These are phyloP conservation scores for Halcyon smyrnensis DNA, from an alignment of 2,797 vertebrate genomes.

Conservation along the genomic window DNA sequence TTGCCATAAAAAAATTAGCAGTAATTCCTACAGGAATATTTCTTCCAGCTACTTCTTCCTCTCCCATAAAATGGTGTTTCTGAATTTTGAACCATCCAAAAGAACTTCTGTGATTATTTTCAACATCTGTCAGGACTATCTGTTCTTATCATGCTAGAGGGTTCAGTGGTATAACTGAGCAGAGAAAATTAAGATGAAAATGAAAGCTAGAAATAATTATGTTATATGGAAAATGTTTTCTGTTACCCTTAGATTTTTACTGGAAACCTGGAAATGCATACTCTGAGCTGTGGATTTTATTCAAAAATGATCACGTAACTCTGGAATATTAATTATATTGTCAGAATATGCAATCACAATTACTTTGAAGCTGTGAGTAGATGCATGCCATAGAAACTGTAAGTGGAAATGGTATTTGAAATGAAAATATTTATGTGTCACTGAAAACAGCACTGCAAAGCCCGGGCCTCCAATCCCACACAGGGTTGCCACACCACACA, in stretches of 20 bases:
- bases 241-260: background rate
- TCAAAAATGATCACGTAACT: background rate
- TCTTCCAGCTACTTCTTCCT: background rate
- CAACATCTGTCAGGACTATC: background rate
- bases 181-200: background rate
- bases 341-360: background rate
- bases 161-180: background rate
- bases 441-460: background rate
- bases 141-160: background rate
- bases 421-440: background rate
- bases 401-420: background rate
- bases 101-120: background rate
- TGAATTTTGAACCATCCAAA: background rate
- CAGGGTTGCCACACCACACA: background rate
- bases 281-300: background rate
- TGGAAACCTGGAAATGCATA: background rate
- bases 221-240: background rate
- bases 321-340: background rate
- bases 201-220: background rate
- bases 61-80: background rate
- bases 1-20: background rate
- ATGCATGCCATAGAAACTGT: background rate
- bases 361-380: background rate
- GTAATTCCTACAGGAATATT: background rate
- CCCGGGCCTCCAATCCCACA: background rate